Percentiles rank a stretch among this genome's conserved stretches.
These are phyloP conservation scores for Deroptyus accipitrinus DNA, from an alignment of 2,113 vertebrate genomes.

Conservation along the genomic window DNA sequence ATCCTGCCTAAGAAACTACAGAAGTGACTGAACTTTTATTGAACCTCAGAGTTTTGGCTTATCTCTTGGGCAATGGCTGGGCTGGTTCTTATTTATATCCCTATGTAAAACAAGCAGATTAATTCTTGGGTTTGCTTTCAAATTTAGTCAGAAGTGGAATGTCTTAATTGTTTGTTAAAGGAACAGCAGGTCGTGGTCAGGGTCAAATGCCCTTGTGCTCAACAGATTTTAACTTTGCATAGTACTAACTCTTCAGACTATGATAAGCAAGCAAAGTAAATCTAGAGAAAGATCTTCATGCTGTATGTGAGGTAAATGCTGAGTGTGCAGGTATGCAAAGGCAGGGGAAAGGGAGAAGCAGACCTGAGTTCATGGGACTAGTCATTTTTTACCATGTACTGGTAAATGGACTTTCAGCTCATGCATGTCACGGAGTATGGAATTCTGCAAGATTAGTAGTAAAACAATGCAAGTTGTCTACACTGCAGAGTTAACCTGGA, in stretches of 20 bases:
- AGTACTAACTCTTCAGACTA: conserved; percentile 24
- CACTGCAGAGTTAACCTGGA: not conserved
- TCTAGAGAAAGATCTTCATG: not conserved
- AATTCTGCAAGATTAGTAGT: not conserved
- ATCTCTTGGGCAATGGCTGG: conserved; percentile 33
- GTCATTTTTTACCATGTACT: not conserved
- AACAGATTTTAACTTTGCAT: conserved; percentile 59
- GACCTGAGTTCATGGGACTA: not conserved
- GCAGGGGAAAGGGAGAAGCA: not conserved
- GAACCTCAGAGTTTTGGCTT: conserved; percentile 47
- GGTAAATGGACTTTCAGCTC: not conserved
- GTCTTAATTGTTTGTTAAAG: conserved; percentile 69
- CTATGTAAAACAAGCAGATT: conserved; percentile 50
- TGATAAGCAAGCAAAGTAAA: conserved; percentile 59
- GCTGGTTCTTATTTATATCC: conserved; percentile 53
- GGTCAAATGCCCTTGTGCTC: conserved; percentile 63
- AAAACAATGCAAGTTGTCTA: not conserved
- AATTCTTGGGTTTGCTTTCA: conserved; percentile 58
- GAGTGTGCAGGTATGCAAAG: conserved; percentile 23
- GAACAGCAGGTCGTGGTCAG: conserved; percentile 63
- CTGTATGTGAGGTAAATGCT: conserved; percentile 17
- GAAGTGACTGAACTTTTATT: conserved; percentile 50
- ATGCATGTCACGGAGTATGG: fast-evolving
- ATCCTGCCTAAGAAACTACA: not conserved
- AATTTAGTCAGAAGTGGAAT: conserved; percentile 61